Evolutionary conservation across 2,797 vertebrate genomes (phyloP).

Genomic region (Manis crassicaudata): DNA sequence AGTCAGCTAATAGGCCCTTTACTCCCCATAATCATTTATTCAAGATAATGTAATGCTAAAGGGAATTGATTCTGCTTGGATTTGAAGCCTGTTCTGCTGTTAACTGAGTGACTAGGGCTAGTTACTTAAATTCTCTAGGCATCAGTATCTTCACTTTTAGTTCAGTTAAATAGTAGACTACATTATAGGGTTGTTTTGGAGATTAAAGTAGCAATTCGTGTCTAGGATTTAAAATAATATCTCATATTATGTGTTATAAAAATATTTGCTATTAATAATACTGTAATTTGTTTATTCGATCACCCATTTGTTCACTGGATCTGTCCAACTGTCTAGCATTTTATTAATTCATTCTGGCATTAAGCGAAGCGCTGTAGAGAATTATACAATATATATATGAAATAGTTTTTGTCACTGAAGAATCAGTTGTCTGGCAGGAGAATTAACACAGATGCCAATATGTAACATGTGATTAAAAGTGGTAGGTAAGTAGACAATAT

Average conservation of each 20-base stretch:
- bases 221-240: background rate
- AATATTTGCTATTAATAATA: background rate
- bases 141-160: background rate
- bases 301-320: background rate
- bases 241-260: background rate
- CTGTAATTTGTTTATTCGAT: background rate
- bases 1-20: background rate
- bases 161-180: background rate
- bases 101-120: background rate
- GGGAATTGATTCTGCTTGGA: background rate
- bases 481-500: background rate
- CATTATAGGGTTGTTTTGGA: background rate
- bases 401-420: background rate
- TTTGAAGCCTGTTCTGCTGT: background rate
- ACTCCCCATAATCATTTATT: background rate
- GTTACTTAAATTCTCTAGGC: background rate
- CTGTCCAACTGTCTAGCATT: background rate
- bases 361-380: background rate
- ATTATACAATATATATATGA: background rate
- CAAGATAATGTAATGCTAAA: background rate
- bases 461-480: background rate
- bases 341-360: background rate
- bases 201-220: background rate
- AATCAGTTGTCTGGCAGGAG: background rate
- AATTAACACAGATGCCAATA: background rate